Evolutionary conservation across 2,888 invertebrate genomes (phyloP), one percentile per base, ranked within the genome.

Genomic region (Sarcophaga variegata): DNA sequence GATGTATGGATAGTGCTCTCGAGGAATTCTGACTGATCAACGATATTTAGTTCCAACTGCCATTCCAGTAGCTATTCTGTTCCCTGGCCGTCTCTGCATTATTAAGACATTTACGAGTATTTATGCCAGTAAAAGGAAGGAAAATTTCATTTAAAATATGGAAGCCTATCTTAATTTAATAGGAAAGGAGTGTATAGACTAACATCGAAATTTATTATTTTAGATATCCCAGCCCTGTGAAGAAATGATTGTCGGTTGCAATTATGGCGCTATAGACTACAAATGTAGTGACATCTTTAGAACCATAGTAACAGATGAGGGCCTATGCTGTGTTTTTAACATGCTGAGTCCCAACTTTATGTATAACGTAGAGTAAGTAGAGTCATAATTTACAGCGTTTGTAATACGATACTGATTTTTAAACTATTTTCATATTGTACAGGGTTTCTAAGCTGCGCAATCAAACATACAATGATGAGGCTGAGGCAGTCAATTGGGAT

Each of bases 251-350:
- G 94, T 95, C 14, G 90, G 94, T n/a, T 97, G 97, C 90, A 92
- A 93, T 79, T 97, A 96, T 96, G 95, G 95, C 89, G 95, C 95
- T 0, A 93, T 94, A 17, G 90, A 90, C 0, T 94, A 94, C 89
- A 94, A 95, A 85, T 97, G 97, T 90, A 94, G 94, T 17, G 95
- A 95, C 71, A 92, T 96, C 82, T 97, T 97, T 92, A 96, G 96
- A 90, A 95, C 96, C 0, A 95, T 96, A 79, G 85, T 89, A 5
- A 89, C 88, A 4, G 88, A 88, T 63, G 97, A 97, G 91, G 97
- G 97, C 0, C 94, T 97, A 1, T 97, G 97, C 91, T 97, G 97
- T 92, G 96, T 96, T 5, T 97, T 97, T 91, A 97, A 97, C 91
- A 95, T 95, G 86, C 95, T 97, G 0, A 96, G 96, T 83, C 94